Evolutionary conservation across 2,888 invertebrate species (phyloP), one percentile per base, ranked within the genome.

Genomic region (Agonum fuliginosum): DNA sequence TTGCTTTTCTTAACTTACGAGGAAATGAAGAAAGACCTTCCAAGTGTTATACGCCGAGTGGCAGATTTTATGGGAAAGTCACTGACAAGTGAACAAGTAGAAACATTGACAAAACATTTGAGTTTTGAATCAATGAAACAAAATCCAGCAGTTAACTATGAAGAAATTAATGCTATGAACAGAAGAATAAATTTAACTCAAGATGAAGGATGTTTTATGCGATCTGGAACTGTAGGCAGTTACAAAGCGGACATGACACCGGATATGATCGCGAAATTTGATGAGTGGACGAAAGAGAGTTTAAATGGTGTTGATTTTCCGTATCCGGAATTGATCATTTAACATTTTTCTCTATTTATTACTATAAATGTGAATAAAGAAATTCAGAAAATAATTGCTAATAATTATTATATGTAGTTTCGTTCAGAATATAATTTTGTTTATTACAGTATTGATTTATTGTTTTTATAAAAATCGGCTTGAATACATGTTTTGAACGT

Each of bases 241-340:
- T 86, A 86, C 80, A 85, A 85, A 78, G 83, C 83, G 0, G 82
- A 93, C 79, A 94, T 96, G 91, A 91, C 92, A 0, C 89, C 91
- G 1, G 92, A 93, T 81, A 87, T 95, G 81, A 92, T 93, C 0
- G 87, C 89, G 71, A 88, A 89, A 80, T 94, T 96, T 83, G 94
- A 96, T 84, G 87, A 90, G 6, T 94, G 94, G 94, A 91, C 90
- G 0, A 89, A 89, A 24, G 84, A 89, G 46, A 89, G 93, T 85
- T 85, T 91, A 24, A 88, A 88, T 71, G 91, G 90, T 0, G 91
- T 91, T 0, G 92, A 89, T 2, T 84, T 17, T 14, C 74, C 74
- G 1, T 81, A 79, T 70, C 70, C 58, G 14, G 70, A 62, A 30
- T 30, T 62, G 51, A 22, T 51, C 12, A 37, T 37, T 37, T n/a